Evolutionary conservation across 2,888 invertebrate species (phyloP).

Genomic region (Catocala fraxini): DNA sequence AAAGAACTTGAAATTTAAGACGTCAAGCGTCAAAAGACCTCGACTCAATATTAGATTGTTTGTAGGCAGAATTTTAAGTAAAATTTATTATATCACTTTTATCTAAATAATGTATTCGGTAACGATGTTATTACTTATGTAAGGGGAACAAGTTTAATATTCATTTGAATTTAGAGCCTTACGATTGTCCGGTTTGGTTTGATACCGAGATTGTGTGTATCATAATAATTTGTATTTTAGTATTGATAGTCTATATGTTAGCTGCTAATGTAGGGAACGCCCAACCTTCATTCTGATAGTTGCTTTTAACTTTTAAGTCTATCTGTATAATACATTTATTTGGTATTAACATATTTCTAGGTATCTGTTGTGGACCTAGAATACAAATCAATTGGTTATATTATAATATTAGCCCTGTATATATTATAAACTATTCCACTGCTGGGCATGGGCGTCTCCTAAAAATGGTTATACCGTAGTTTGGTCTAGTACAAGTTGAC

Average conservation of each 20-base stretch:
- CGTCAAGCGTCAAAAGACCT: slow-evolving; percentile 23
- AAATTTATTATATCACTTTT: slow-evolving; percentile 6
- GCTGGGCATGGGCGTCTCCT: too few species aligned
- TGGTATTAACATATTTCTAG: too few species aligned
- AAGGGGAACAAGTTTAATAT: slow-evolving; percentile 35
- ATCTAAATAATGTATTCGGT: slow-evolving; percentile 7
- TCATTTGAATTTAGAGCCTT: slow-evolving; percentile 19
- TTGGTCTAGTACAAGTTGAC: too few species aligned
- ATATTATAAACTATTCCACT: too few species aligned
- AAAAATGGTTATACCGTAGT: too few species aligned
- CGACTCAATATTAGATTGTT: slow-evolving; percentile 5
- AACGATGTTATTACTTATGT: slow-evolving; percentile 38
- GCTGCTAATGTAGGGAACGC: neutral
- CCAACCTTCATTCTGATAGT: neutral
- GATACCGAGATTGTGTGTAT: neutral
- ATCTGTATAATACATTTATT: too few species aligned
- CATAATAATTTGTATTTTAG: neutral
- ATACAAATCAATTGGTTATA: too few species aligned
- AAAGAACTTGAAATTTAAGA: slow-evolving; percentile 16
- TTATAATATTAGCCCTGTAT: too few species aligned
- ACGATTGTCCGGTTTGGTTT: slow-evolving; percentile 13
- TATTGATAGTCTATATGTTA: neutral
- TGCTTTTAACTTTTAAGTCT: too few species aligned
- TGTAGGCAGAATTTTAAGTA: neutral
- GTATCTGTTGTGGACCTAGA: too few species aligned